These are phyloP conservation scores for Sphaeridia pumilis DNA, from an alignment of 2,888 invertebrate species.

Conservation along the genomic window DNA sequence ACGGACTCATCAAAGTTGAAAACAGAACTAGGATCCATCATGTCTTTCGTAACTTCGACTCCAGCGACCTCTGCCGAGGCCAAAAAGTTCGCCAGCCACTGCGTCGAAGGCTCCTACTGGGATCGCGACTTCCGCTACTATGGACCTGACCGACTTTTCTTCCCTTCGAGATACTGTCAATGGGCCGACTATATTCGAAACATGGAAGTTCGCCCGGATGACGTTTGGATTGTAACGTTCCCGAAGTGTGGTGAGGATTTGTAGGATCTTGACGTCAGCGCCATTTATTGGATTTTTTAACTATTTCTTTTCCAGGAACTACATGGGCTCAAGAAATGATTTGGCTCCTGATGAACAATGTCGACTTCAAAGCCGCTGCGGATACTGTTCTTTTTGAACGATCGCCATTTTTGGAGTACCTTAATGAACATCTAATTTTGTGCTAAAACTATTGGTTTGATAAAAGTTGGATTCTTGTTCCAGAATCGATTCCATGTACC, in stretches of 20 bases:
- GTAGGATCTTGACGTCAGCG: too few species aligned
- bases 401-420: conserved; percentile 60
- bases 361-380: conserved; percentile 63
- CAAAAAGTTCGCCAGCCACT: conserved; percentile 1
- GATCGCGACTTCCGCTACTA: conserved; percentile 9
- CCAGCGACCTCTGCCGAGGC: not conserved
- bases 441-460: too few species aligned
- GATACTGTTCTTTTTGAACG: conserved; percentile 49
- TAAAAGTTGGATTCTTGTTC: not conserved
- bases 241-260: conserved; percentile 39
- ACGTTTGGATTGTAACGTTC: conserved; percentile 41
- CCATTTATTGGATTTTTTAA: too few species aligned
- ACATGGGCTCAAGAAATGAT: conserved; percentile 92
- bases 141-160: conserved; percentile 18
- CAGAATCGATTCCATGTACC: conserved; percentile 9
- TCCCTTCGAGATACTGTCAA: conserved; percentile 26
- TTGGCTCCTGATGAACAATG: conserved; percentile 71
- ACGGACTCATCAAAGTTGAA: too few species aligned
- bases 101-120: conserved; percentile 2
- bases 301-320: conserved; percentile 49
- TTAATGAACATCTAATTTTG: conserved; percentile 15
- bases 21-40: too few species aligned
- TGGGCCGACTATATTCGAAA: conserved; percentile 39
- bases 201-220: conserved; percentile 42
- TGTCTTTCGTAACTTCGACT: not conserved